Conservation (phyloP, 2,113 vertebrate genomes). For the Callithrix jacchus region DNA sequence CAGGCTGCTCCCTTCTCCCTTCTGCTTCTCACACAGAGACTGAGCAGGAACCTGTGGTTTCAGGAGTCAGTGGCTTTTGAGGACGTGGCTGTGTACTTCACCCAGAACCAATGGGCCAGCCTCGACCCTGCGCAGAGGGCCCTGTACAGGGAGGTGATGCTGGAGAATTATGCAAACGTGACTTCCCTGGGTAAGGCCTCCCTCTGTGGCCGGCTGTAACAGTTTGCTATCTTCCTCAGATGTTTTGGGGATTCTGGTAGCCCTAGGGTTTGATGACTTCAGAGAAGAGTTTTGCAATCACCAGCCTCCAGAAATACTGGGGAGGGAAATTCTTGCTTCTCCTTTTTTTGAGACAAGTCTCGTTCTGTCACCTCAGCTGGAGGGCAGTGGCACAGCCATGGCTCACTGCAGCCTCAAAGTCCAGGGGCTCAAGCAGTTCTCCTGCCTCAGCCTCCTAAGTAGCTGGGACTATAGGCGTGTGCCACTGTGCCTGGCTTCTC, state of each 20-base stretch:
- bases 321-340: neutral
- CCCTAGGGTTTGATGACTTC: neutral
- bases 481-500: no score
- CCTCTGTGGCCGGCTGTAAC: neutral
- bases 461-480: no score
- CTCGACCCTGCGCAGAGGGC: slow-evolving; percentile 30
- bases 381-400: no score
- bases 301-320: neutral
- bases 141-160: slow-evolving; percentile 70
- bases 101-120: slow-evolving; percentile 45
- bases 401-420: no score
- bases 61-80: slow-evolving; percentile 67
- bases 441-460: no score
- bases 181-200: slow-evolving; percentile 56
- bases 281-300: neutral
- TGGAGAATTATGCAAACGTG: slow-evolving; percentile 61
- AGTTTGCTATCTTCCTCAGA: neutral
- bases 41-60: slow-evolving; percentile 46
- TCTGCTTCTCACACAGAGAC: neutral
- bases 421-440: no score
- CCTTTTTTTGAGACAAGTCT: no score
- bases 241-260: neutral
- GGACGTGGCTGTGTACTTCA: slow-evolving; percentile 68
- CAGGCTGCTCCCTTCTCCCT: neutral
- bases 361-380: no score